Evolutionary conservation across 2,113 vertebrate genomes (phyloP), one percentile per base, ranked within the genome.

Genomic region (Gymnorhina tibicen): DNA sequence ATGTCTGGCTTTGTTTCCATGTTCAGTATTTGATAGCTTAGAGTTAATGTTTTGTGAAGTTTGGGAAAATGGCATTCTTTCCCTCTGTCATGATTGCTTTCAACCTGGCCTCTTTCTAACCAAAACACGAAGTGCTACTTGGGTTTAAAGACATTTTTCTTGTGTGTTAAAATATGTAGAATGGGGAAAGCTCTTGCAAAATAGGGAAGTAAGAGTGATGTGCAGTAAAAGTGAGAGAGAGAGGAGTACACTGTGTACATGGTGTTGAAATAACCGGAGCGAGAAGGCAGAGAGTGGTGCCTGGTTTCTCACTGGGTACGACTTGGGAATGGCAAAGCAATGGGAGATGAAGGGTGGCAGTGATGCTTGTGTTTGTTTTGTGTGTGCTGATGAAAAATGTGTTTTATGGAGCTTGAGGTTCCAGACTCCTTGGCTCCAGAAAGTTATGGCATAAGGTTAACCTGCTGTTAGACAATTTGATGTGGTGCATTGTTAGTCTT

Each of bases 351-450:
- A 80, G 63, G 44, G 10, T 41, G 30, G 41, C 70, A 75, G 59
- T 74, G 68, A 50, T 27, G 47, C 35, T 59, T 80, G 42, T 75
- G 58, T 63, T 96, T 96, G 85, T 77, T 94, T 88, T 91, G 52
- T 77, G 39, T 59, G 32, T 3, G 1, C 55, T 21, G 22, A 33
- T 91, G 75, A 90, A 92, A 93, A 95, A 59, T 13, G 7, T 56
- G 53, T 81, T 62, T 72, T 56, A n/a, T 30, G 39, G 70, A 94
- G 79, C 79, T 89, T 39, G 41, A 94, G 73, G 32, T 89, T 93
- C 64, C 88, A 96, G 93, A 81, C 92, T 84, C 35, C 41, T 63
- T 33, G 91, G 56, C 83, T 96, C 44, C 91, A 69, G 49, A 86
- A 52, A 37, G n/a, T 70, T 92, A 68, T 35, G 93, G 86, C 23